Evolutionary conservation across 1,140 invertebrate genomes (phyloP).

Genomic region (Heliconius eleuchia): DNA sequence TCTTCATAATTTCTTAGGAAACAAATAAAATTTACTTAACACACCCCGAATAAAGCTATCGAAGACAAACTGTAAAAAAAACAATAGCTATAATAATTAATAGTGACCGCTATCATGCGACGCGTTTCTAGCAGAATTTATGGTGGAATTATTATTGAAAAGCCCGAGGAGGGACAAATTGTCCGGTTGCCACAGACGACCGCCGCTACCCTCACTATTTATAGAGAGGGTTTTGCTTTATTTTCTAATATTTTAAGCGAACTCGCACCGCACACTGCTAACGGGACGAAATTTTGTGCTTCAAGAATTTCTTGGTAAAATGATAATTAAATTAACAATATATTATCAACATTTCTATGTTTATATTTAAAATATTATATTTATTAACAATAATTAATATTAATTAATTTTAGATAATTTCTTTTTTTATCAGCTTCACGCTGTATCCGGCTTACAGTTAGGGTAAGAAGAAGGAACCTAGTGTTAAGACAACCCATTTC

Average conservation of each 20-base stretch:
- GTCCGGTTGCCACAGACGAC: constrained; percentile 49
- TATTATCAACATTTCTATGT: not conserved
- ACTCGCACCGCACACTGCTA: not conserved
- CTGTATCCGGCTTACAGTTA: too few species aligned
- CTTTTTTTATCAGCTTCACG: too few species aligned
- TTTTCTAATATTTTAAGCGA: constrained; percentile 27
- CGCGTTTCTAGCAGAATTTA: constrained; percentile 63
- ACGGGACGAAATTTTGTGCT: not conserved
- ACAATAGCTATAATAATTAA: constrained; percentile 68
- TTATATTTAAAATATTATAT: not conserved
- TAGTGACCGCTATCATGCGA: constrained; percentile 51
- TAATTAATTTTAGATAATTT: too few species aligned
- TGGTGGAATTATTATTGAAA: constrained; percentile 69
- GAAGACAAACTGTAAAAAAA: constrained; percentile 48
- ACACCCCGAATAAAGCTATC: not conserved
- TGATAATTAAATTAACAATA: not conserved
- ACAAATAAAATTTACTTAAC: too few species aligned
- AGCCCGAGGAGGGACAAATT: constrained; percentile 56
- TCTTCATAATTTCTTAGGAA: too few species aligned
- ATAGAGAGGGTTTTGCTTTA: constrained; percentile 32
- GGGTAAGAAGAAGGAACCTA: too few species aligned
- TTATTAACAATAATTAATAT: too few species aligned
- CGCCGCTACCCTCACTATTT: constrained; percentile 29
- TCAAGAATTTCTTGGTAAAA: not conserved
- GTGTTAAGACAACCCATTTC: too few species aligned